Conservation (phyloP, 2,797 vertebrate genomes). For the Basileuterus tristriatus region DNA sequence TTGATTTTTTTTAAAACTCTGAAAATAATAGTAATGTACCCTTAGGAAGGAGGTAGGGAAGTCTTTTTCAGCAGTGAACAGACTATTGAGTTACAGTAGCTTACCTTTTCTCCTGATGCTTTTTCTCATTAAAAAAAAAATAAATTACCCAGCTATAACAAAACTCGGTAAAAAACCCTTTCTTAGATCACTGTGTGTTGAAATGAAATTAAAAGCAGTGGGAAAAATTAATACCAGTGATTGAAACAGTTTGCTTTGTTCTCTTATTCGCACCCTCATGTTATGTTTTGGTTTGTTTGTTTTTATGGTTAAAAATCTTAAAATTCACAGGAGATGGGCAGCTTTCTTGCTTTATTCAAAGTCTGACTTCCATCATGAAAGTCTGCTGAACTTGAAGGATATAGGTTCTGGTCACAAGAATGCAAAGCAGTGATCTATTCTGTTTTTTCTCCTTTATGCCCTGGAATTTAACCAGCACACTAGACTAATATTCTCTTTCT, state of each 20-base stretch:
- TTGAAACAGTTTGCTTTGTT: neutral
- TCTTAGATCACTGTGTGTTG: neutral
- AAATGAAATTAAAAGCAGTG: neutral
- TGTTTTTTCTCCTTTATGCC: constrained; percentile 8
- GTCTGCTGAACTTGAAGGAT: neutral
- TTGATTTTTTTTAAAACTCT: neutral
- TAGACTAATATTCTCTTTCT: constrained; percentile 54
- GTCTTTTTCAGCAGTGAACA: neutral
- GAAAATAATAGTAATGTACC: neutral
- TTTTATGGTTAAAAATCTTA: neutral
- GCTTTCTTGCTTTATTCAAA: neutral
- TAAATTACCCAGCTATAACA: neutral
- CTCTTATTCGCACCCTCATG: neutral
- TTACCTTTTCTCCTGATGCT: neutral
- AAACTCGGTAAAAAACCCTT: neutral
- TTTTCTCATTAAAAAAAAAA: neutral
- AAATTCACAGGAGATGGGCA: neutral
- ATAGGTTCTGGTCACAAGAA: neutral
- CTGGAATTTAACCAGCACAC: constrained; percentile 39
- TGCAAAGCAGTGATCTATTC: constrained; percentile 7
- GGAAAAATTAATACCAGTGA: neutral
- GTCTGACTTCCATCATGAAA: rapidly evolving
- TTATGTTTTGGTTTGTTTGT: neutral
- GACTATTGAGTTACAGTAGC: neutral
- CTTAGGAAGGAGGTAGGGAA: neutral